Evolutionary conservation across 2,888 invertebrate genomes (phyloP).

Genomic region (Poecilus cupreus): DNA sequence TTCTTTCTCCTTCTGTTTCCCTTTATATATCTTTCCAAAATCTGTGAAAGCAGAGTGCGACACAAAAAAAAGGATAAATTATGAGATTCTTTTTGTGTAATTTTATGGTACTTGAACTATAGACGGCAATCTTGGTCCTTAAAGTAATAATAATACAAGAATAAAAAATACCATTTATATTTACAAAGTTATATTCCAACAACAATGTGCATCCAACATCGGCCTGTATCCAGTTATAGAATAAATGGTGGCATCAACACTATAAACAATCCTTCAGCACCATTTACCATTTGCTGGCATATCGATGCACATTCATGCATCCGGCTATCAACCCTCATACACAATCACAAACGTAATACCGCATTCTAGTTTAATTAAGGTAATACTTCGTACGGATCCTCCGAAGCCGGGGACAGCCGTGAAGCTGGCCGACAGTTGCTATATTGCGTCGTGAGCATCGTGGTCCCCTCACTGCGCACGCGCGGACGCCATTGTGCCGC

Average conservation of each 20-base stretch:
- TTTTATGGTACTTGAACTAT: no score
- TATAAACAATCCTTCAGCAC: not conserved
- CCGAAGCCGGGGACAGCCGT: not conserved
- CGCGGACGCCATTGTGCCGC: not conserved
- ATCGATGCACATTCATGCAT: conserved; percentile 22
- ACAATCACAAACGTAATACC: conserved; percentile 29
- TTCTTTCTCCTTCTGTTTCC: no score
- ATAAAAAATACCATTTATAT: no score
- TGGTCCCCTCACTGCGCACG: not conserved
- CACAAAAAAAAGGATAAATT: no score
- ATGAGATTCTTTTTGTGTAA: no score
- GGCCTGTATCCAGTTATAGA: no score
- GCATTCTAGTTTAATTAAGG: conserved; percentile 38
- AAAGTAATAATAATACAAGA: no score
- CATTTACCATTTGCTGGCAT: conserved; percentile 13
- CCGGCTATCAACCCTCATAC: conserved; percentile 16
- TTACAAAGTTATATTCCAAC: no score
- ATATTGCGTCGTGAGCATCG: not conserved
- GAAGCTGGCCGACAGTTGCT: conserved; percentile 1
- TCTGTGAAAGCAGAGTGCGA: no score
- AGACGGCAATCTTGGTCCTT: no score
- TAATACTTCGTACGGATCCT: conserved; percentile 8
- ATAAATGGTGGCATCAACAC: not conserved
- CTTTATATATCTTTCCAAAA: no score
- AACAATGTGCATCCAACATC: no score